phyloP scores from a whole-genome alignment of 92 coral and sea anemone genomes.

The Porites evermanni region DNA sequence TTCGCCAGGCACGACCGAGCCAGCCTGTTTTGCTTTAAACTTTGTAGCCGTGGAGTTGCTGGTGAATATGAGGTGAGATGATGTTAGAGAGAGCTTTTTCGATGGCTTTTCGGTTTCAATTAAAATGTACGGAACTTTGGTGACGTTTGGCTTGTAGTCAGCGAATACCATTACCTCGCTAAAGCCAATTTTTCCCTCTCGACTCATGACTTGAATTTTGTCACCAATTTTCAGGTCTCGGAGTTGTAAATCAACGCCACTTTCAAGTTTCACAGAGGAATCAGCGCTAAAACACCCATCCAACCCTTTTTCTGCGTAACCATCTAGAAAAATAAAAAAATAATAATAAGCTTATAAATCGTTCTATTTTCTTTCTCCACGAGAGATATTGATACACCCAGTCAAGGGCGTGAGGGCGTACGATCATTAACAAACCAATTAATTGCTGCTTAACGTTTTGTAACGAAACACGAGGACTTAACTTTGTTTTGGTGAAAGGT shows the following conservation, averaged over 20 bases:
- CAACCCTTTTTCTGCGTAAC: conserved; percentile 29
- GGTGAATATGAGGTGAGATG: conserved; percentile 86
- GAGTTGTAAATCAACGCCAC: conserved; percentile 67
- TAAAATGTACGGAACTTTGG: conserved; percentile 65
- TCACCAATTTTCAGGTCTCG: conserved; percentile 82
- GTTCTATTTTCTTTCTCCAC: no score
- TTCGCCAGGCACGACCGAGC: conserved; percentile 72
- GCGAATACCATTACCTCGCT: conserved; percentile 91
- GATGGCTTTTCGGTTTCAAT: conserved; percentile 79
- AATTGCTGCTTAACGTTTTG: conserved; percentile 57
- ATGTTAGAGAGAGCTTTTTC: conserved; percentile 74
- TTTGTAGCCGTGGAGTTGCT: conserved; percentile 37
- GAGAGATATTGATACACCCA: no score
- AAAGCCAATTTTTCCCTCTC: conserved; percentile 72
- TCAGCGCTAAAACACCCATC: conserved; percentile 85
- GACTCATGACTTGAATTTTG: conserved; percentile 76
- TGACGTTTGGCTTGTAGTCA: conserved; percentile 79
- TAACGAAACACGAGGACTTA: conserved; percentile 43
- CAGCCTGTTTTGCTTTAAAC: conserved; percentile 76
- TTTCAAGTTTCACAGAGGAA: conserved; percentile 75
- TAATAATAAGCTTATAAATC: no score
- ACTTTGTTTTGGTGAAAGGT: conserved; percentile 70
- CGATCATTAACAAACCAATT: conserved; percentile 66
- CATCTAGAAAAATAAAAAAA: conserved; percentile 45
- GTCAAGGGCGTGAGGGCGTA: conserved; percentile 12